Evolutionary conservation across 2,888 invertebrate genomes (phyloP), one percentile per base, ranked within the genome.

Genomic region (Tinea trinotella): DNA sequence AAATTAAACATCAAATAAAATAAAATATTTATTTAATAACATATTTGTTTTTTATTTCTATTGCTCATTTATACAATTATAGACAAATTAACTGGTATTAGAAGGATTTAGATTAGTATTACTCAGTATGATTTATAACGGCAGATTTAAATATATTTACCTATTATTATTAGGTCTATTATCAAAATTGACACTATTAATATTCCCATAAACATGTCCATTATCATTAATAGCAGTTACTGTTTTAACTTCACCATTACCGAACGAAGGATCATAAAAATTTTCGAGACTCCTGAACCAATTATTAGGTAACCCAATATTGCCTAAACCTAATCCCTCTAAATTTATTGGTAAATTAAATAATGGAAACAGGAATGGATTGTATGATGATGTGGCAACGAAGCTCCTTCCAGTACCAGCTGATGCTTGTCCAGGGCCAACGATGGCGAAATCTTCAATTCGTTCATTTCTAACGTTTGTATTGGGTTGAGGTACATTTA

Each of bases 181-280:
- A 56, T 74, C 70, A 58, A 68, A 70, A 30, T 62, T 61, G 12
- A 68, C 62, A 13, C 68, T 65, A 55, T 72, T 69, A 3, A 74
- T 68, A 59, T 69, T 71, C 36, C 74, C 71, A 57, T 72, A 74
- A 1, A 72, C 62, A 44, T 70, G 72, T 2, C 77, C 76, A 57
- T 75, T 75, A 57, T 74, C 70, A 56, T 70, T 77, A 7, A 74
- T 59, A 1, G 76, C 70, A 9, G 75, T 66, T 3, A 70, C 70
- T 2, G 66, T 60, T 10, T 62, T 63, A 2, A 63, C 58, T 53
- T 64, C 66, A 5, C 67, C 65, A 46, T 65, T 65, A 0, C 67
- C 63, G 17, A 59, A 56, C 15, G 57, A 63, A 0, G 70, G 64
- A n/a, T 72, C 67, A 22, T 72, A 73, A 36, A 64, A 64, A 40